These are phyloP conservation scores for Drosophila cognata DNA, from an alignment of 2,888 invertebrate genomes.

Conservation along the genomic window DNA sequence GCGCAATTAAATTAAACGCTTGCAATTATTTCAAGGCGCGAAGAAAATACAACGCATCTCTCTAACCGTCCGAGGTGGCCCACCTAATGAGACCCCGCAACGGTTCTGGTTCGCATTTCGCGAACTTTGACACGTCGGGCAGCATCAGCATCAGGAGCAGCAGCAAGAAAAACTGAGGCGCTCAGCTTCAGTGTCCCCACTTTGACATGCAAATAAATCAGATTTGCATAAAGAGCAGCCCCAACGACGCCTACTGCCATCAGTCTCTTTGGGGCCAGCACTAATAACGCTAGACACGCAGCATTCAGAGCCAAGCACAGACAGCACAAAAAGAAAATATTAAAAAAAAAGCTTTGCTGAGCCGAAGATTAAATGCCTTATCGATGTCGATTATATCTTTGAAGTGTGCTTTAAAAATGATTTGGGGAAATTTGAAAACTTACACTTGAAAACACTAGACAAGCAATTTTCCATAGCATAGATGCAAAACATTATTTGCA, in stretches of 20 bases:
- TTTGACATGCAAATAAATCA: slow-evolving; percentile 82
- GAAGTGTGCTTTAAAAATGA: not conserved
- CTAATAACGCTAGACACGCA: slow-evolving; percentile 60
- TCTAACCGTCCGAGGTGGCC: slow-evolving; percentile 14
- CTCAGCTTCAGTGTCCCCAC: slow-evolving; percentile 45
- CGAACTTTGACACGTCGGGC: slow-evolving; percentile 57
- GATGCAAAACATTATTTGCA: not conserved
- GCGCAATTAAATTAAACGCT: slow-evolving; percentile 80
- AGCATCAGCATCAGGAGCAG: slow-evolving; percentile 9
- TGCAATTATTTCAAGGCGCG: slow-evolving; percentile 78
- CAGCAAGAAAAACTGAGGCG: slow-evolving; percentile 21
- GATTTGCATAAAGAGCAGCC: slow-evolving; percentile 75
- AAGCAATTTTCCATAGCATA: not conserved
- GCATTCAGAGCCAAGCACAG: slow-evolving; percentile 10
- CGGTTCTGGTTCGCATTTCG: slow-evolving; percentile 18
- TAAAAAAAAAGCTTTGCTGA: not conserved
- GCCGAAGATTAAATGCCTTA: slow-evolving; percentile 23
- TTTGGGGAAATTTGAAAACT: not conserved
- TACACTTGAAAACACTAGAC: not conserved
- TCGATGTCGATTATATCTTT: not conserved
- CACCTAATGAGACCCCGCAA: slow-evolving; percentile 58
- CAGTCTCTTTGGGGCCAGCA: slow-evolving; percentile 19
- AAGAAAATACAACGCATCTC: slow-evolving; percentile 57
- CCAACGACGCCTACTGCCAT: slow-evolving; percentile 14
- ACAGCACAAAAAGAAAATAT: not conserved